Evolutionary conservation across 2,113 vertebrate species (phyloP).

Genomic region (Prolemur simus): DNA sequence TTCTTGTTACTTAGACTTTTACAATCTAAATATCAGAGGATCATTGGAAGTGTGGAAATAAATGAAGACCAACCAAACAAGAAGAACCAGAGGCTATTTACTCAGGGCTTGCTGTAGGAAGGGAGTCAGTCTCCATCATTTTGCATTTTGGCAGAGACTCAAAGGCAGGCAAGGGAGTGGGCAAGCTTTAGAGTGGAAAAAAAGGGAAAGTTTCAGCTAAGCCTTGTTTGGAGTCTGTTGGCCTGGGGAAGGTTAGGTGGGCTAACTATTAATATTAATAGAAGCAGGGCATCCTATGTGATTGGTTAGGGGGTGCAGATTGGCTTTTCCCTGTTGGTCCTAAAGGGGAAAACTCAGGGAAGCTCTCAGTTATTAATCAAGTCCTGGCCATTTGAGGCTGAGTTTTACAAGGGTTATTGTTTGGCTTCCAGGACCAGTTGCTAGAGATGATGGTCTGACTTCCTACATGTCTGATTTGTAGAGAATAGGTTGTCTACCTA

Average conservation of each 20-base stretch:
- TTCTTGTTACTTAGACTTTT: not conserved
- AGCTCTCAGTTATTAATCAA: not conserved
- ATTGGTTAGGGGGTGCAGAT: not conserved
- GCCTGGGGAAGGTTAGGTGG: not conserved
- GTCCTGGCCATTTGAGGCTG: not conserved
- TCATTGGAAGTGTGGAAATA: not conserved
- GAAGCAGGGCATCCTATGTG: not conserved
- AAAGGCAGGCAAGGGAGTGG: not conserved
- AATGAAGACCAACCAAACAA: not conserved
- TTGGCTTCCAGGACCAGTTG: not conserved
- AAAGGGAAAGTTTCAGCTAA: not conserved
- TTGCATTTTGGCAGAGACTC: not conserved
- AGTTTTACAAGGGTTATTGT: not conserved
- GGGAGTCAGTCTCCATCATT: not conserved
- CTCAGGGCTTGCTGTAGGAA: not conserved
- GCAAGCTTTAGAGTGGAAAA: not conserved
- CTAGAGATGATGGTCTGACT: not conserved
- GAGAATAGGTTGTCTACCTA: not conserved
- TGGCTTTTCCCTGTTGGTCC: not conserved
- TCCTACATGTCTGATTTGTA: not conserved
- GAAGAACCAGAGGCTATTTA: not conserved
- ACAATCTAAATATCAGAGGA: not conserved
- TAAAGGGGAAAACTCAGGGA: not conserved
- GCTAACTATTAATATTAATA: not conserved
- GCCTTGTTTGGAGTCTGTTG: not conserved